Percentiles rank a stretch among this genome's conserved stretches.
These are phyloP conservation scores for Heliconius ethilla DNA, from an alignment of 2,888 invertebrate species.

Conservation along the genomic window DNA sequence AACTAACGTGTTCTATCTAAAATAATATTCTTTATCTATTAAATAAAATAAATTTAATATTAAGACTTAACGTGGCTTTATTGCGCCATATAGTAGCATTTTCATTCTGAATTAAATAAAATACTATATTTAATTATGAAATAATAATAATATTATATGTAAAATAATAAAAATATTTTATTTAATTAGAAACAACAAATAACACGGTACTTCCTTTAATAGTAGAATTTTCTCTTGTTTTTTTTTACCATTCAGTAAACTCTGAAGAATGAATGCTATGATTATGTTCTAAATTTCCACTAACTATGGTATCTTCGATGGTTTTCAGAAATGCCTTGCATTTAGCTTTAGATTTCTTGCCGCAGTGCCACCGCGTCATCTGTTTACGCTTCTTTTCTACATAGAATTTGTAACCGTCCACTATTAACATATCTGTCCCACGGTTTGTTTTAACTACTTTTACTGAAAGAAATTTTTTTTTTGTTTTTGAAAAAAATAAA, in stretches of 20 bases:
- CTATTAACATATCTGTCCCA: conserved; percentile 50
- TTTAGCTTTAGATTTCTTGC: conserved; percentile 49
- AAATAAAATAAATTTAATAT: no score
- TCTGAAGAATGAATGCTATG: conserved; percentile 7
- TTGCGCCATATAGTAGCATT: no score
- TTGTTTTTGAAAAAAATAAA: background rate
- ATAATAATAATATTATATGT: no score
- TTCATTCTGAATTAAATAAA: no score
- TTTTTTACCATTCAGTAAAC: background rate
- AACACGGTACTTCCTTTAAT: background rate
- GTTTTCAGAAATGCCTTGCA: conserved; percentile 54
- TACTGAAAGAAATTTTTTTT: conserved; percentile 26
- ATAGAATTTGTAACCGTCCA: conserved; percentile 52
- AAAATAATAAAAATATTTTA: no score
- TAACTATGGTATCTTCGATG: conserved; percentile 28
- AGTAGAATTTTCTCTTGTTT: background rate
- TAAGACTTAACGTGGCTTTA: no score
- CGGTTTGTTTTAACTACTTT: conserved; percentile 38
- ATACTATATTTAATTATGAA: no score
- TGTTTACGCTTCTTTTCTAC: conserved; percentile 46
- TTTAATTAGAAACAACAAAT: background rate
- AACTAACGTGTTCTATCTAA: no score
- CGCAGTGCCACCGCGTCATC: conserved; percentile 53
- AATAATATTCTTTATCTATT: no score
- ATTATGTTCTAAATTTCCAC: conserved; percentile 19